Evolutionary conservation across 2,888 invertebrate genomes (phyloP), one percentile per base, ranked within the genome.

Genomic region (Spialia ferax): DNA sequence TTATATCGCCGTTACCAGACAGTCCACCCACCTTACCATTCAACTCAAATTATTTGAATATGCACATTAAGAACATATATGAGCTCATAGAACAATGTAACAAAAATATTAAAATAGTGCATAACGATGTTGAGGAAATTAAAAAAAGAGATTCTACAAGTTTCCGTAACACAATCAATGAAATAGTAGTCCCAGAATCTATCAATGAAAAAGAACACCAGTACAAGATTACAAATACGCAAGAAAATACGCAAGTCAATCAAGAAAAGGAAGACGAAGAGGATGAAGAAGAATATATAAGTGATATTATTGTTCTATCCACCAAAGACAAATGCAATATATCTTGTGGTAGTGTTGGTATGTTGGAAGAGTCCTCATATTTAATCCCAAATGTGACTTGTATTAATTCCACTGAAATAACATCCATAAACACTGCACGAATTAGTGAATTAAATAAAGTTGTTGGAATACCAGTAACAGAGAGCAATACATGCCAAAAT

Each of bases 1-100:
- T 83, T 35, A 74, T 92, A 68, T 84, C 90, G 10, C 91, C 91
- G 23, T 79, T 91, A 60, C 90, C 91, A 20, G 73, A 69, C 62
- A 83, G 86, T 32, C 89, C 91, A 13, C 4, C 11, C 0, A 62
- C 35, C 7, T 11, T 22, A 62, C 32, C 18, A 29, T 15, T 26
- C 3, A 15, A 29, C 23, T 52, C 52, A 20, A 20, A 20, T 4
- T 22, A 15, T 22, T 26, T n/a, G n/a, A 26, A 52, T 52, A n/a
- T 26, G 23, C 23, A 52, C 15, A 26, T 52, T 52, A 23, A 23
- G 26, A 52, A 52, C 52, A 52, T 48, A 48, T 48, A 48, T 22
- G 48, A 48, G 5, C 48, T 48, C 0, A 48, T 48, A 48, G 48
- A 48, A 13, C 20, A 48, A 20, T 48, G 48, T 48, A 48, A 48